Percentiles rank a stretch among this genome's conserved stretches.
Evolutionary conservation across 2,113 vertebrate genomes (phyloP).

Genomic region (Xyliphius kryptos): DNA sequence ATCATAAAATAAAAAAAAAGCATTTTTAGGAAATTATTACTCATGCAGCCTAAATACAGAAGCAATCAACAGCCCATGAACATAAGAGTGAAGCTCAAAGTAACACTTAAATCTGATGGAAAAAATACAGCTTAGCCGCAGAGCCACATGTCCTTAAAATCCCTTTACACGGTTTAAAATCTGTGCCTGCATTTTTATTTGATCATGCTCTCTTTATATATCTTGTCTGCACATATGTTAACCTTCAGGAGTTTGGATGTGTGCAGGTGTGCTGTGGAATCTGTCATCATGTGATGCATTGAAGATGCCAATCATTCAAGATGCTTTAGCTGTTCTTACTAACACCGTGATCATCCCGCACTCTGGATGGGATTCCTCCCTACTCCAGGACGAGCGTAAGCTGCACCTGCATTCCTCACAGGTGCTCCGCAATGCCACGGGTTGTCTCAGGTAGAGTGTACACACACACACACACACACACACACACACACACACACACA

Average conservation of each 20-base stretch:
- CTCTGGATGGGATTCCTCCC: conserved; percentile 93
- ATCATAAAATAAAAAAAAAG: too few species aligned
- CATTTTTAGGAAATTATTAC: too few species aligned
- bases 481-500: background rate
- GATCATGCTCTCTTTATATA: too few species aligned
- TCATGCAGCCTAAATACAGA: too few species aligned
- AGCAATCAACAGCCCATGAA: too few species aligned
- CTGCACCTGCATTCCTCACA: conserved; percentile 94
- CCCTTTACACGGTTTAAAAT: too few species aligned
- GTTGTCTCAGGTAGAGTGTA: conserved; percentile 82
- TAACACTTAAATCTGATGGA: too few species aligned
- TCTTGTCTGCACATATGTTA: too few species aligned
- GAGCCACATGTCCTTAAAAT: too few species aligned
- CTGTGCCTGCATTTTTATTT: too few species aligned
- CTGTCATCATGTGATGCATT: conserved; percentile 94
- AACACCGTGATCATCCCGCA: conserved; percentile 97
- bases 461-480: conserved; percentile 14
- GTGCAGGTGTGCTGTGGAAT: conserved; percentile 94
- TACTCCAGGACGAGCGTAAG: conserved; percentile 92
- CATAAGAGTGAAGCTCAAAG: too few species aligned
- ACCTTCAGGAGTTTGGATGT: background rate
- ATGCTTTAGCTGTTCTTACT: conserved; percentile 91
- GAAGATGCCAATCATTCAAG: conserved; percentile 99
- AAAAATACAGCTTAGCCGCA: too few species aligned
- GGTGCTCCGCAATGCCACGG: conserved; percentile 97